These are phyloP conservation scores for Leptestheria dahalacensis DNA, from an alignment of 1,140 invertebrate genomes.

Conservation along the genomic window DNA sequence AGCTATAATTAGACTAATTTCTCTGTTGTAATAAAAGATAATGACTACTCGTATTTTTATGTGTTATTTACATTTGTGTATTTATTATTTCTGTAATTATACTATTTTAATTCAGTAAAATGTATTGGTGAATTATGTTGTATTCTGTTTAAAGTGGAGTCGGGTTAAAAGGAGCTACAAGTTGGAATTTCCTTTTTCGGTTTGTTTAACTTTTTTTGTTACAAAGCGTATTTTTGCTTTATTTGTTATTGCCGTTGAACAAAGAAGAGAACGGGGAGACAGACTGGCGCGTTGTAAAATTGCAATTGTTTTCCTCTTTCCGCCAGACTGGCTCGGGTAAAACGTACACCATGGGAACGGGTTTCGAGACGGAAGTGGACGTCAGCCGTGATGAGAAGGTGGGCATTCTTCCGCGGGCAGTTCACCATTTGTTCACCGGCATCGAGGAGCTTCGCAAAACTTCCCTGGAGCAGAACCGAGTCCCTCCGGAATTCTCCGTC, in stretches of 20 bases:
- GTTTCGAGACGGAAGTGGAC: constrained; percentile 65
- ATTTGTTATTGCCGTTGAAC: background rate
- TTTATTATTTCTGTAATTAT: too few species aligned
- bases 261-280: background rate
- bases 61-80: too few species aligned
- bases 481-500: constrained; percentile 62
- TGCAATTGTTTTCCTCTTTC: constrained; percentile 2
- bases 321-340: constrained; percentile 84
- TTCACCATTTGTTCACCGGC: constrained; percentile 72
- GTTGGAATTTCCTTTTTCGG: too few species aligned
- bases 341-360: constrained; percentile 98
- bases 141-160: too few species aligned
- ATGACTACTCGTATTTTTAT: too few species aligned
- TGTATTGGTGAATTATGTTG: too few species aligned
- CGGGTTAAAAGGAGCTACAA: too few species aligned
- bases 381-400: constrained; percentile 35
- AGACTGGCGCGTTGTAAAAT: background rate
- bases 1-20: too few species aligned
- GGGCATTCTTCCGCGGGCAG: constrained; percentile 87
- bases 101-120: too few species aligned
- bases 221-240: background rate
- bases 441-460: constrained; percentile 49
- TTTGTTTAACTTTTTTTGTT: too few species aligned
- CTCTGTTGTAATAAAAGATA: too few species aligned
- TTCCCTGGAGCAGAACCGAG: constrained; percentile 39